These are phyloP conservation scores for Aegithalos caudatus DNA, from an alignment of 2,113 vertebrate species.

Conservation along the genomic window DNA sequence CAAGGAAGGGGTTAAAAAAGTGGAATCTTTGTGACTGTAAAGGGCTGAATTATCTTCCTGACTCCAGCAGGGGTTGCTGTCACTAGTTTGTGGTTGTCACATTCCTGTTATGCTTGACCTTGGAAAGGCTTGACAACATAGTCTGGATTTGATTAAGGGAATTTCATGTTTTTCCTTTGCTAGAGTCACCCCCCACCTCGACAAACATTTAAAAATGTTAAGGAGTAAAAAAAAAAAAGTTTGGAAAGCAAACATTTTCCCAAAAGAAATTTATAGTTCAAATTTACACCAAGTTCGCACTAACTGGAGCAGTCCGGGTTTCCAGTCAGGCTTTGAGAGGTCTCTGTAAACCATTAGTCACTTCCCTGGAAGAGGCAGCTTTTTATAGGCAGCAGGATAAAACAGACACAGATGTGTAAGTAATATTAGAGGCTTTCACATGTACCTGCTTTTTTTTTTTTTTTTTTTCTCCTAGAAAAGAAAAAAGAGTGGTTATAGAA, in stretches of 20 bases:
- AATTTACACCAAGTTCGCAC: constrained; percentile 79
- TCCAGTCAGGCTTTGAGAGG: constrained; percentile 65
- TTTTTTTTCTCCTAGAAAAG: not conserved
- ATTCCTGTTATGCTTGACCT: constrained; percentile 74
- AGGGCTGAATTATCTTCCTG: constrained; percentile 52
- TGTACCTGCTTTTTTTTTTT: constrained; percentile 62
- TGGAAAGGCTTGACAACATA: constrained; percentile 64
- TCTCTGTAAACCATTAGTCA: constrained; percentile 79
- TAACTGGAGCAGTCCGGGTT: constrained; percentile 73
- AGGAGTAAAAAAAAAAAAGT: constrained; percentile 40
- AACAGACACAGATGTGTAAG: constrained; percentile 74
- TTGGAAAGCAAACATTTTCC: constrained; percentile 76
- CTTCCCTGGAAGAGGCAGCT: constrained; percentile 73
- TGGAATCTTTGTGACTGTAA: not conserved
- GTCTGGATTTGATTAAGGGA: constrained; percentile 78
- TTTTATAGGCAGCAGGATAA: constrained; percentile 72
- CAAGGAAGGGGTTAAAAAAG: constrained; percentile 27
- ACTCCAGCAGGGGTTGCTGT: constrained; percentile 71
- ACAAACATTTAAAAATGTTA: constrained; percentile 75
- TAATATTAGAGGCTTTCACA: constrained; percentile 54
- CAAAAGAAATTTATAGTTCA: constrained; percentile 81
- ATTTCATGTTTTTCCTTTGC: constrained; percentile 72
- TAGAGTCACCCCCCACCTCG: constrained; percentile 75
- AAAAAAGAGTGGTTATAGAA: constrained; percentile 1
- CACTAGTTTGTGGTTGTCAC: constrained; percentile 62